Conservation (phyloP, 2,888 invertebrate species). For the Sipha maydis region DNA sequence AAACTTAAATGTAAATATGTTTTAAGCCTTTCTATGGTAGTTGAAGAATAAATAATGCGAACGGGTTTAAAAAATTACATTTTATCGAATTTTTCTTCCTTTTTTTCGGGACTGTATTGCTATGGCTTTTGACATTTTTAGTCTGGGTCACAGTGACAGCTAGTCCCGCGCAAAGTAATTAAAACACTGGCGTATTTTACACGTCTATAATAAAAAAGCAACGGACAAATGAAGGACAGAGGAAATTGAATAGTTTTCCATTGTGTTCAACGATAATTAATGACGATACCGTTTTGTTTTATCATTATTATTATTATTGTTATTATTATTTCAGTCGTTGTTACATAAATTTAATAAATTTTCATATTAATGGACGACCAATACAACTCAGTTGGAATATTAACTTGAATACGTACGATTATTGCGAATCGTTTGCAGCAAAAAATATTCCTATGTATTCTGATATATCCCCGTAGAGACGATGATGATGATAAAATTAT, state of each 20-base stretch:
- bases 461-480: neutral
- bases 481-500: too few species aligned
- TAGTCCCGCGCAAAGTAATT: constrained; percentile 33
- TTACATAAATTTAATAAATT: neutral
- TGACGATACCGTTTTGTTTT: neutral
- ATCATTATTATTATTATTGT: neutral
- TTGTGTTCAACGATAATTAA: constrained; percentile 52
- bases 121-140: constrained; percentile 10
- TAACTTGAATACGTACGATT: neutral
- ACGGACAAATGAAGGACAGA: constrained; percentile 24
- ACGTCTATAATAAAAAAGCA: neutral
- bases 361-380: neutral
- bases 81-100: neutral
- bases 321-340: neutral
- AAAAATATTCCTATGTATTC: neutral
- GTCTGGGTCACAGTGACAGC: constrained; percentile 21
- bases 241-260: constrained; percentile 48
- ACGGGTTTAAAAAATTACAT: neutral
- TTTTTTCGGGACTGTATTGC: neutral
- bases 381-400: neutral
- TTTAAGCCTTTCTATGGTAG: neutral
- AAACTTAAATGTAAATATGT: neutral
- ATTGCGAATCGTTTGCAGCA: neutral
- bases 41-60: neutral
- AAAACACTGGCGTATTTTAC: constrained; percentile 37